Conservation (phyloP, 1,140 invertebrate genomes). For the Rhopalosiphum maidis region DNA sequence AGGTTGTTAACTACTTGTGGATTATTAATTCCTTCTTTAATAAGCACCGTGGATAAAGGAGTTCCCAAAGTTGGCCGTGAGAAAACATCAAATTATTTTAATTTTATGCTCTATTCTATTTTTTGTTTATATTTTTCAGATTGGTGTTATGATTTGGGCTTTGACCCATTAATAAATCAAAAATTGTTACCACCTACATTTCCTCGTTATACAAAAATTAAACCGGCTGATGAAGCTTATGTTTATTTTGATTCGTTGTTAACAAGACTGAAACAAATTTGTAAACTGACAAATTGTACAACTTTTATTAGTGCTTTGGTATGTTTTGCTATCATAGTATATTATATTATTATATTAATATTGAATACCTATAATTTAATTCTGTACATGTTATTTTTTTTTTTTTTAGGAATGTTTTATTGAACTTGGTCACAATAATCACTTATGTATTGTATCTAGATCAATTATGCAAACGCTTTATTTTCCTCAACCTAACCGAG, state of each 20-base stretch:
- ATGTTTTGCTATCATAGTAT: background rate
- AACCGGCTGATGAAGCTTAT: slow-evolving; percentile 80
- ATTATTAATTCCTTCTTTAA: slow-evolving; percentile 81
- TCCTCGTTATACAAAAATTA: slow-evolving; percentile 94
- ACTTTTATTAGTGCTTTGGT: slow-evolving; percentile 86
- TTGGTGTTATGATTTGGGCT: slow-evolving; percentile 71
- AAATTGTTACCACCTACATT: slow-evolving; percentile 95
- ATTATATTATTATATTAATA: too few relatives aligned
- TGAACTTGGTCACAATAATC: slow-evolving; percentile 85
- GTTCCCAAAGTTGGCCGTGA: slow-evolving; percentile 34
- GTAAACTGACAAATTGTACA: slow-evolving; percentile 79
- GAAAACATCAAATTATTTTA: background rate
- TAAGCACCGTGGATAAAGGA: slow-evolving; percentile 77
- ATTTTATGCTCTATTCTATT: background rate
- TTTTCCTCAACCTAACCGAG: slow-evolving; percentile 67
- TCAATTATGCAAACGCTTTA: slow-evolving; percentile 88
- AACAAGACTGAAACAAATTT: slow-evolving; percentile 79
- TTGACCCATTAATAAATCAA: slow-evolving; percentile 95
- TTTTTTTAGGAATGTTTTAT: slow-evolving; percentile 85
- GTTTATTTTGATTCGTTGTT: slow-evolving; percentile 86
- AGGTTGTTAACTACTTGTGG: slow-evolving; percentile 74
- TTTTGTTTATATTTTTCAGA: slow-evolving; percentile 4
- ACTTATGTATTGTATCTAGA: slow-evolving; percentile 90
- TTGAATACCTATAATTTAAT: slow-evolving; percentile 4
- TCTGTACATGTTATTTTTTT: background rate